Percentiles rank a stretch among this genome's conserved stretches.
Evolutionary conservation across 2,113 vertebrate genomes (phyloP).

Genomic region (Labrus mixtus): DNA sequence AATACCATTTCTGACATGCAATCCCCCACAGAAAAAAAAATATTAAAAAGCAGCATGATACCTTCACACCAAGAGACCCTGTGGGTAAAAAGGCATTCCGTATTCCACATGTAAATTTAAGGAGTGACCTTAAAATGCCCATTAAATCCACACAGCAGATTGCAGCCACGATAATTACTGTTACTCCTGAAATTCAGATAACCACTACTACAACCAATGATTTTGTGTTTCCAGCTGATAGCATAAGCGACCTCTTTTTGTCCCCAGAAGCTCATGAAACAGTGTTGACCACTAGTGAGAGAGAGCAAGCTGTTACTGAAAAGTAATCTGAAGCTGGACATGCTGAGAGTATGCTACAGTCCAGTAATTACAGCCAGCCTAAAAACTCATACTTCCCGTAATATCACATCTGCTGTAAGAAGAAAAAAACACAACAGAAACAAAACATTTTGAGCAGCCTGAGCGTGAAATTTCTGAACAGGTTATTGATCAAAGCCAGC

Average conservation of each 20-base stretch:
- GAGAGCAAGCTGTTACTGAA: constrained; percentile 9
- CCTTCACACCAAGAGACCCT: background rate
- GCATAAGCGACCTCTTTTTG: background rate
- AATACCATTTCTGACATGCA: constrained; percentile 1
- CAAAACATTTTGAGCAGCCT: constrained; percentile 1
- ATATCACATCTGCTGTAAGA: constrained; percentile 11
- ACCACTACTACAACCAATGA: constrained; percentile 11
- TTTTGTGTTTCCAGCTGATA: constrained; percentile 22
- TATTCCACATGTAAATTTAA: constrained; percentile 17
- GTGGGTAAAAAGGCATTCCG: background rate
- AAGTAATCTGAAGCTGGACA: constrained; percentile 24
- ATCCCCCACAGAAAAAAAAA: constrained; percentile 22
- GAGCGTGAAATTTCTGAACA: constrained; percentile 25
- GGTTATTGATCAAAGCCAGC: constrained; percentile 36
- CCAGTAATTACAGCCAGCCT: constrained; percentile 14
- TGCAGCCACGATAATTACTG: constrained; percentile 2
- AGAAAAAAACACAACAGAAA: constrained; percentile 36
- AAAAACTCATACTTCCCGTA: constrained; percentile 10
- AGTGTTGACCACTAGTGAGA: background rate
- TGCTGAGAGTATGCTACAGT: constrained; percentile 13
- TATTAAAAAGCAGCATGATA: constrained; percentile 12
- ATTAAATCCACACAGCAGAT: constrained; percentile 12
- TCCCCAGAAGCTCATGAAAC: constrained; percentile 28
- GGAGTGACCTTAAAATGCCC: constrained; percentile 9
- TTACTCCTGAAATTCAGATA: constrained; percentile 29